These are phyloP conservation scores for Rhabdomys pumilio DNA, from an alignment of 2,797 vertebrate genomes.

Conservation along the genomic window DNA sequence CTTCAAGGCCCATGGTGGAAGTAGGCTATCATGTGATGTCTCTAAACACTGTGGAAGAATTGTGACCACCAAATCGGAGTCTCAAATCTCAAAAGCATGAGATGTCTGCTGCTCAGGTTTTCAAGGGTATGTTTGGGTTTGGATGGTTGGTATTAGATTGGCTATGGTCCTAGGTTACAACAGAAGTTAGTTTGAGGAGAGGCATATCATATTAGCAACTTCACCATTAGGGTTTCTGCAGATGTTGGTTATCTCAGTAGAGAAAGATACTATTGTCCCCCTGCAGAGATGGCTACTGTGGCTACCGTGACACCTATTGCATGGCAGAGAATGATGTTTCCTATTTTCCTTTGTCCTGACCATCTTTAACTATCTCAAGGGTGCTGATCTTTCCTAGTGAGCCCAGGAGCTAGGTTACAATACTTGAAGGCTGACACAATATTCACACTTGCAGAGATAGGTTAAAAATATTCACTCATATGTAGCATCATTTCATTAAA, in stretches of 20 bases:
- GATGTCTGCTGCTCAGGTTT: neutral
- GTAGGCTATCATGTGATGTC: neutral
- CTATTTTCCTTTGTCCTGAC: neutral
- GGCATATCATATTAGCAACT: neutral
- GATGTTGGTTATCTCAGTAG: neutral
- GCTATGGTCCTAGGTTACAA: neutral
- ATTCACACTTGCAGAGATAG: neutral
- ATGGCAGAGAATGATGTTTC: neutral
- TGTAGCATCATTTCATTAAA: constrained; percentile 59
- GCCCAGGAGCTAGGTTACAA: neutral
- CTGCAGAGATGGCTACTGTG: neutral
- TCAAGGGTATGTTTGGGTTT: neutral
- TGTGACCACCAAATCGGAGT: neutral
- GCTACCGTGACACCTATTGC: neutral
- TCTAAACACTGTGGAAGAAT: neutral
- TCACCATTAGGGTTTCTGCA: neutral
- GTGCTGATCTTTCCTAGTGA: neutral
- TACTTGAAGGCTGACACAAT: neutral
- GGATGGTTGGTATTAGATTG: neutral
- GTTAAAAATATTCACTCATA: neutral
- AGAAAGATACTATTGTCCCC: neutral
- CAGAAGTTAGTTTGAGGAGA: neutral
- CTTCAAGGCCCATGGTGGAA: neutral
- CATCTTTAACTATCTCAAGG: neutral
- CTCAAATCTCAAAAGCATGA: neutral